A percentile compares a stretch with the other conserved stretches of the same genome.
Evolutionary conservation across 2,888 invertebrate species (phyloP).

Genomic region (Dasypolia templi): DNA sequence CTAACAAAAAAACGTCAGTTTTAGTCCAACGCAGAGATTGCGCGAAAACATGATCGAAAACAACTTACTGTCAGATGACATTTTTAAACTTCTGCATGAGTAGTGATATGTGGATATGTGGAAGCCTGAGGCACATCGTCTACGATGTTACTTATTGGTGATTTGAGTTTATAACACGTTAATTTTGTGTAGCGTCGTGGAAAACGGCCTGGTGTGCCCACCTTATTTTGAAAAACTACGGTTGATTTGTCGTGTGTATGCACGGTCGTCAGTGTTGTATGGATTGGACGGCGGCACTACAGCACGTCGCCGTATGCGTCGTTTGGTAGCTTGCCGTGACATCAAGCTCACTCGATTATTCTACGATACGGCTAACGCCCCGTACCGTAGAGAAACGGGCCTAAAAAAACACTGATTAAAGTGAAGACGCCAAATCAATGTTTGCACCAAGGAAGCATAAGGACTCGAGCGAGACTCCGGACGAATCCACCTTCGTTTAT

Average conservation of each 20-base stretch:
- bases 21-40: neutral
- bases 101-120: too few relatives aligned
- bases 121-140: neutral
- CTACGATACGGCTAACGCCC: neutral
- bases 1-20: neutral
- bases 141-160: neutral
- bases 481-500: constrained; percentile 5
- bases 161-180: too few relatives aligned
- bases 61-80: neutral
- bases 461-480: neutral
- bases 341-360: neutral
- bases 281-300: neutral
- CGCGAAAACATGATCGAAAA: too few relatives aligned
- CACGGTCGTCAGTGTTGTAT: neutral
- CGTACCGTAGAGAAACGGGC: neutral
- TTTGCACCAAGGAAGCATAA: constrained; percentile 2
- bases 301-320: neutral
- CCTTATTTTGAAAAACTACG: neutral
- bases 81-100: neutral
- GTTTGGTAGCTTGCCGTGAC: neutral
- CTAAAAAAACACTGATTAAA: constrained; percentile 7
- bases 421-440: constrained; percentile 7
- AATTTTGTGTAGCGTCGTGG: neutral
- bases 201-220: too few relatives aligned
- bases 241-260: neutral